Percentiles rank a stretch among this genome's conserved stretches.
phyloP scores from a whole-genome alignment of 2,113 vertebrate genomes.

The Pithys albifrons region DNA sequence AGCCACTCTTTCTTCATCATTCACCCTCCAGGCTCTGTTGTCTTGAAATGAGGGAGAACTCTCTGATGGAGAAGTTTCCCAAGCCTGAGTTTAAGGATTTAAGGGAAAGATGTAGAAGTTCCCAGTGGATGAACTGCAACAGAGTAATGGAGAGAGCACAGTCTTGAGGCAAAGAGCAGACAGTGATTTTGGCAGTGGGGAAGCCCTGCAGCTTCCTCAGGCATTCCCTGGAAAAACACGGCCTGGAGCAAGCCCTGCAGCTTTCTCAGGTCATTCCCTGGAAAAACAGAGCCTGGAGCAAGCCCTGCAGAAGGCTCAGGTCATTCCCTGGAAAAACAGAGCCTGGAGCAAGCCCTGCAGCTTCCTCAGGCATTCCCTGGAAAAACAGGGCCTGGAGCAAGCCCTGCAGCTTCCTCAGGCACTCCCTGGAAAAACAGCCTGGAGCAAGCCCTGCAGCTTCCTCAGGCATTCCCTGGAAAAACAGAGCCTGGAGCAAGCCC shows the following conservation, averaged over 20 bases:
- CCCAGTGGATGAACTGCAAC: rapidly evolving
- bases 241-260: neutral
- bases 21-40: neutral
- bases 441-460: neutral
- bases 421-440: no score
- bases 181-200: neutral
- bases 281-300: neutral
- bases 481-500: neutral
- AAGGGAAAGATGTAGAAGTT: neutral
- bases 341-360: neutral
- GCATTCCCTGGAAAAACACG: neutral
- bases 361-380: neutral
- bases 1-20: neutral
- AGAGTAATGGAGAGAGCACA: neutral
- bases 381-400: neutral
- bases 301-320: neutral
- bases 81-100: neutral
- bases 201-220: neutral
- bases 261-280: neutral
- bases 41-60: neutral
- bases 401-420: neutral
- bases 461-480: neutral
- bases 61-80: neutral
- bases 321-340: no score
- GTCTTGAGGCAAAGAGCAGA: neutral